Conservation (phyloP, 1,140 invertebrate species). For the Pogonomyrmex californicus region DNA sequence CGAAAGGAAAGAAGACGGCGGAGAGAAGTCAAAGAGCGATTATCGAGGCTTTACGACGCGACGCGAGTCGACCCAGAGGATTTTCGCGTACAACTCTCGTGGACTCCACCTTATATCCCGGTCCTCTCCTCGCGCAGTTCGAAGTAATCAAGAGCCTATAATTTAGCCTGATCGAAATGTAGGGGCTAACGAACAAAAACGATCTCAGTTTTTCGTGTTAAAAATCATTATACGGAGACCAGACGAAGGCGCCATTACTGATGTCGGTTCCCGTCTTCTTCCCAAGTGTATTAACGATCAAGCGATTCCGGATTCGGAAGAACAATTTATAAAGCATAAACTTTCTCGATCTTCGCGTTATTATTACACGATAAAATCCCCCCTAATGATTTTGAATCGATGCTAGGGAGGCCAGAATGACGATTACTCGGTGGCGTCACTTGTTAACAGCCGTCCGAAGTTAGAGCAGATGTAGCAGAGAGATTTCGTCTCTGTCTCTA, state of each 20-base stretch:
- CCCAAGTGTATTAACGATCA: conserved; percentile 83
- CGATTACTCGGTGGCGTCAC: conserved; percentile 32
- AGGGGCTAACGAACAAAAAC: conserved; percentile 87
- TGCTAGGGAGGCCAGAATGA: neutral
- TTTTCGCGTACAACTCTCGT: conserved; percentile 64
- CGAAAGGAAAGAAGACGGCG: conserved; percentile 34
- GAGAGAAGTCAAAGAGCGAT: conserved; percentile 74
- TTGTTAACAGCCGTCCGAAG: conserved; percentile 49
- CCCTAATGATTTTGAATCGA: conserved; percentile 78
- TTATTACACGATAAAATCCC: conserved; percentile 83
- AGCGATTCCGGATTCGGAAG: conserved; percentile 83
- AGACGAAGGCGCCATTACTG: conserved; percentile 27
- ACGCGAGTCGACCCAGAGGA: conserved; percentile 64
- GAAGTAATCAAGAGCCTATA: conserved; percentile 87
- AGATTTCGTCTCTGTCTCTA: neutral
- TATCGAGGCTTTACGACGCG: conserved; percentile 79
- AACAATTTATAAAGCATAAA: conserved; percentile 85
- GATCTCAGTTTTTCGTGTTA: conserved; percentile 85
- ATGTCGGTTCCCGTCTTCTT: neutral
- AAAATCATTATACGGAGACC: conserved; percentile 83
- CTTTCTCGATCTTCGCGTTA: conserved; percentile 81
- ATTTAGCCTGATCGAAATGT: conserved; percentile 86
- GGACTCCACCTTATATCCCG: conserved; percentile 20
- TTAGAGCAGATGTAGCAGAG: neutral
- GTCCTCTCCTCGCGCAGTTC: conserved; percentile 70